Evolutionary conservation across 2,888 invertebrate genomes (phyloP).

Genomic region (Darwinula stevensoni): DNA sequence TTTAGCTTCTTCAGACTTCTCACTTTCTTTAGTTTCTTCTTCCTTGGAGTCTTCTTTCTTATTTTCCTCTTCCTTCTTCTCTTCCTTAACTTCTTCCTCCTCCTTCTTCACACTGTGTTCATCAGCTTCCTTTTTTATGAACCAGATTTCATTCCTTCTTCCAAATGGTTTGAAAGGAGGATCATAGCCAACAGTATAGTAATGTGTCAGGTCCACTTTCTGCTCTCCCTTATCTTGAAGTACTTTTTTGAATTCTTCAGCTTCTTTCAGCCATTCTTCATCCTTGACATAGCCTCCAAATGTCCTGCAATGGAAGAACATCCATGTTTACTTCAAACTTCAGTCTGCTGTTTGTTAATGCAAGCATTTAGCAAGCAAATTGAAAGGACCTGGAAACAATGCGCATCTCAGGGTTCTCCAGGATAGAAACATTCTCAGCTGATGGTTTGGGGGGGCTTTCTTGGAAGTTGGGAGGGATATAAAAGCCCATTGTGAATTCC

Average conservation of each 20-base stretch:
- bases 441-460: slow-evolving; percentile 10
- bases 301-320: slow-evolving; percentile 8
- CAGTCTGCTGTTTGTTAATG: too few relatives aligned
- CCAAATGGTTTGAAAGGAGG: slow-evolving; percentile 15
- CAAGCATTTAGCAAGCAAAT: too few relatives aligned
- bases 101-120: too few relatives aligned
- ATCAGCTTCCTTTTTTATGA: slow-evolving; percentile 10
- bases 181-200: slow-evolving; percentile 15
- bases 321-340: neutral
- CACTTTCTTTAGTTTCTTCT: neutral
- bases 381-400: slow-evolving; percentile 11
- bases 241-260: slow-evolving; percentile 8
- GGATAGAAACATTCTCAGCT: slow-evolving; percentile 10
- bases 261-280: slow-evolving; percentile 9
- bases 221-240: too few relatives aligned
- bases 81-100: neutral
- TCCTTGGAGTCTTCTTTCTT: neutral
- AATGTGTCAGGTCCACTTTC: slow-evolving; percentile 9
- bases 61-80: neutral
- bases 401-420: slow-evolving; percentile 10
- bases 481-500: slow-evolving; percentile 10
- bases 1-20: neutral
- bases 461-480: slow-evolving; percentile 10
- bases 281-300: slow-evolving; percentile 12
- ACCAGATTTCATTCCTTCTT: slow-evolving; percentile 16